These are phyloP conservation scores for Catharus bicknelli DNA, from an alignment of 2,113 vertebrate species.

Conservation along the genomic window DNA sequence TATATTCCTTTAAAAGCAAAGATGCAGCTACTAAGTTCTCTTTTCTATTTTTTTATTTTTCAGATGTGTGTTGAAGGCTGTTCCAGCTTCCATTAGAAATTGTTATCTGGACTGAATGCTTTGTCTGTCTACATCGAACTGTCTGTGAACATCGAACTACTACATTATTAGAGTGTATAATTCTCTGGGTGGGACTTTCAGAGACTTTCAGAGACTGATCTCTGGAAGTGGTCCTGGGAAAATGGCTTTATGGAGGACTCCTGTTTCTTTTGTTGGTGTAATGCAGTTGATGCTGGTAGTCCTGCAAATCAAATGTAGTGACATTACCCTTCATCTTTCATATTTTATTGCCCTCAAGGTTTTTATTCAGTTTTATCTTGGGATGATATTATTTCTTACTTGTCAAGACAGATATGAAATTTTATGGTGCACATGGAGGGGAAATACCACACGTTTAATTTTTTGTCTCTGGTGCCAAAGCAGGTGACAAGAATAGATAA, in stretches of 20 bases:
- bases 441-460: background rate
- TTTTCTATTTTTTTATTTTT: background rate
- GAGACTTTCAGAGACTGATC: background rate
- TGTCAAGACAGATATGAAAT: background rate
- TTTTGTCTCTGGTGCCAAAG: background rate
- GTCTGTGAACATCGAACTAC: background rate
- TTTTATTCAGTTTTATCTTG: constrained; percentile 17
- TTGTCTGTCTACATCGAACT: background rate
- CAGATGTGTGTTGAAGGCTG: background rate
- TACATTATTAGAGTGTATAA: background rate
- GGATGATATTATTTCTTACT: background rate
- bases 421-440: background rate
- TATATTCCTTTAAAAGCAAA: background rate
- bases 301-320: background rate
- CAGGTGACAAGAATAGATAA: background rate
- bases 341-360: background rate
- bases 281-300: background rate
- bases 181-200: background rate
- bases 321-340: background rate
- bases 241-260: background rate
- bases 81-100: background rate
- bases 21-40: background rate
- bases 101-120: background rate
- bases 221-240: constrained; percentile 5
- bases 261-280: background rate